phyloP scores from a whole-genome alignment of 2,113 vertebrate species.

The Saimiri boliviensis region DNA sequence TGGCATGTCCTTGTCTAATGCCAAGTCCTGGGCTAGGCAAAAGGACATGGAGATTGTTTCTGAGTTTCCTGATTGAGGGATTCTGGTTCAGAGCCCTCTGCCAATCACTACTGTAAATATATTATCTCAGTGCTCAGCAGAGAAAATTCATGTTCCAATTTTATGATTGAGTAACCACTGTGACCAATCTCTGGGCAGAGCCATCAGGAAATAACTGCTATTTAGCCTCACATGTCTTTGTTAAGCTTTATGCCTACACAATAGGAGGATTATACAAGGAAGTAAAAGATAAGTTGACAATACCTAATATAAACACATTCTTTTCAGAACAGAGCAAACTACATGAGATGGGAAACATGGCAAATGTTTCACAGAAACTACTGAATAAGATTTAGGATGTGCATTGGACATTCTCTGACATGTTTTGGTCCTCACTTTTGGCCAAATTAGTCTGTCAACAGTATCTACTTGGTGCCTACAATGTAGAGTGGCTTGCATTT shows the following conservation, averaged over 20 bases:
- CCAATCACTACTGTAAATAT: not conserved
- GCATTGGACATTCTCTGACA: conserved; percentile 50
- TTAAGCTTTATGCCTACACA: conserved; percentile 42
- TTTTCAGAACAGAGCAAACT: conserved; percentile 36
- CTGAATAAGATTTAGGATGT: conserved; percentile 62
- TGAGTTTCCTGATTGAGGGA: not conserved
- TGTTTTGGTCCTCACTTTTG: not conserved
- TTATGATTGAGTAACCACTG: conserved; percentile 5
- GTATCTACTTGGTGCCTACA: not conserved
- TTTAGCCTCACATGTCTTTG: conserved; percentile 36
- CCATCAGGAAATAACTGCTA: conserved; percentile 46
- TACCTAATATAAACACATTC: not conserved
- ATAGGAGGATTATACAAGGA: conserved; percentile 62
- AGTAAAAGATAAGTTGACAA: conserved; percentile 41
- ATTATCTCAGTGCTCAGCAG: conserved; percentile 45
- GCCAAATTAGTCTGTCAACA: not conserved
- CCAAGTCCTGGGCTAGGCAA: not conserved
- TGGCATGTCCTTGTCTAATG: not conserved
- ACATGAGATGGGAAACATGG: not conserved
- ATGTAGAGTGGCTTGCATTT: not conserved
- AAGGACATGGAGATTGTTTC: not conserved
- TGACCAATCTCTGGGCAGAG: conserved; percentile 55
- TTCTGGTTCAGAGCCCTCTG: not conserved
- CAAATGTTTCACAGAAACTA: not conserved
- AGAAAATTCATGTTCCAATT: conserved; percentile 43